A percentile compares a stretch with the other conserved stretches of the same genome.
phyloP scores from a whole-genome alignment of 2,797 vertebrate species.

The Threskiornis aethiopicus region DNA sequence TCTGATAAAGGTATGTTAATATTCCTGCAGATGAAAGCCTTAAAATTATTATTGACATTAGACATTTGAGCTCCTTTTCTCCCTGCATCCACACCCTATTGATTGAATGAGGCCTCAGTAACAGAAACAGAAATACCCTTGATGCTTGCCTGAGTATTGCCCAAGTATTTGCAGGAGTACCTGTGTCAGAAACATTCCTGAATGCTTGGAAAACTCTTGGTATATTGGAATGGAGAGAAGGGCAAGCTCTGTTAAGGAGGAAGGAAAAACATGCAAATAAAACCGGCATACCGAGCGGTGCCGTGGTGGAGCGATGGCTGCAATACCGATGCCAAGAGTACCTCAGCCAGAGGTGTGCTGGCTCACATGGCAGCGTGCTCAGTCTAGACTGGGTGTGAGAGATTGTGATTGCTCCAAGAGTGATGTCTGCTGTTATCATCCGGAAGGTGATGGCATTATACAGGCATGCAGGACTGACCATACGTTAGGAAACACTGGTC shows the following conservation, averaged over 20 bases:
- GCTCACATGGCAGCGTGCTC: background rate
- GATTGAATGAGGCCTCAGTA: background rate
- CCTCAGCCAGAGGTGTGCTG: background rate
- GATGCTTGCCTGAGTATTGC: background rate
- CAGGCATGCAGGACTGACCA: slow-evolving; percentile 18
- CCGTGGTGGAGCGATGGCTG: background rate
- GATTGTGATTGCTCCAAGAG: background rate
- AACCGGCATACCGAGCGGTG: background rate
- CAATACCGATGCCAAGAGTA: background rate
- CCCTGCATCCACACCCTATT: background rate
- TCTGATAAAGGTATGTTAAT: background rate
- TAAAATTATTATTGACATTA: background rate
- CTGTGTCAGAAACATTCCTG: background rate
- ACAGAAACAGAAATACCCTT: background rate
- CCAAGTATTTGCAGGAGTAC: background rate
- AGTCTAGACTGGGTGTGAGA: background rate
- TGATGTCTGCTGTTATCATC: background rate
- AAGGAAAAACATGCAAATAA: background rate
- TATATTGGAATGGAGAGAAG: background rate
- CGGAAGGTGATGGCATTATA: slow-evolving; percentile 9
- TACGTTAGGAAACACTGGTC: slow-evolving; percentile 20
- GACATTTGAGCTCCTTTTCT: background rate
- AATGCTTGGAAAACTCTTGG: background rate
- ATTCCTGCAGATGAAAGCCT: background rate
- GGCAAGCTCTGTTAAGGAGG: background rate